Evolutionary conservation across 2,113 vertebrate genomes (phyloP).

Genomic region (Herpetotheres cachinnans): DNA sequence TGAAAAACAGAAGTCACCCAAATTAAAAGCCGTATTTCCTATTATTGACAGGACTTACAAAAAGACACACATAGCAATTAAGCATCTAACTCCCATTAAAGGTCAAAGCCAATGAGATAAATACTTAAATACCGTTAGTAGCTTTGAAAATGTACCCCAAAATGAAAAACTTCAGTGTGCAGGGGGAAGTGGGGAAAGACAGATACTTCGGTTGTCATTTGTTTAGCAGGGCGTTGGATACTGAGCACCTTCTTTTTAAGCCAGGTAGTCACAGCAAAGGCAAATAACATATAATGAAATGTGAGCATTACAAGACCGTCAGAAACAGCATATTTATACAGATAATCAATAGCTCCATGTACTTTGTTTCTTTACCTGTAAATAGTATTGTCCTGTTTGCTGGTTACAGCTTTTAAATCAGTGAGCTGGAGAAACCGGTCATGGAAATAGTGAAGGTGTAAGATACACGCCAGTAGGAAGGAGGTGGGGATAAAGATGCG

Average conservation of each 20-base stretch:
- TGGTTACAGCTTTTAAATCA: constrained; percentile 91
- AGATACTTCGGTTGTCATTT: not conserved
- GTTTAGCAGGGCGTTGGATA: not conserved
- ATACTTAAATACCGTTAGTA: not conserved
- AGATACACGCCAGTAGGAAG: constrained; percentile 91
- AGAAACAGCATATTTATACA: not conserved
- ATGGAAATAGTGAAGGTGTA: constrained; percentile 98
- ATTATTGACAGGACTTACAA: not conserved
- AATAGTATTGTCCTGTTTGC: constrained; percentile 91
- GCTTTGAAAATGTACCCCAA: not conserved
- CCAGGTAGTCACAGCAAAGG: not conserved
- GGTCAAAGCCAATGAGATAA: not conserved
- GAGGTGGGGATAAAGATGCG: constrained; percentile 95
- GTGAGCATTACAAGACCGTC: not conserved
- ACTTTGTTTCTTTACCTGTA: constrained; percentile 84
- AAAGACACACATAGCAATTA: not conserved
- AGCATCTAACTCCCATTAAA: not conserved
- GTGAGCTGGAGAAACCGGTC: constrained; percentile 92
- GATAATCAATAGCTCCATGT: not conserved
- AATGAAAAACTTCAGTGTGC: not conserved
- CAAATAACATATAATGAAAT: not conserved
- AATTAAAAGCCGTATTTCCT: not conserved
- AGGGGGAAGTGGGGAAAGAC: not conserved
- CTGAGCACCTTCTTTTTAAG: not conserved
- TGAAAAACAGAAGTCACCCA: not conserved